Percentiles rank a stretch among this genome's conserved stretches.
These are phyloP conservation scores for Oligia strigilis DNA, from an alignment of 2,888 invertebrate species.

Conservation along the genomic window DNA sequence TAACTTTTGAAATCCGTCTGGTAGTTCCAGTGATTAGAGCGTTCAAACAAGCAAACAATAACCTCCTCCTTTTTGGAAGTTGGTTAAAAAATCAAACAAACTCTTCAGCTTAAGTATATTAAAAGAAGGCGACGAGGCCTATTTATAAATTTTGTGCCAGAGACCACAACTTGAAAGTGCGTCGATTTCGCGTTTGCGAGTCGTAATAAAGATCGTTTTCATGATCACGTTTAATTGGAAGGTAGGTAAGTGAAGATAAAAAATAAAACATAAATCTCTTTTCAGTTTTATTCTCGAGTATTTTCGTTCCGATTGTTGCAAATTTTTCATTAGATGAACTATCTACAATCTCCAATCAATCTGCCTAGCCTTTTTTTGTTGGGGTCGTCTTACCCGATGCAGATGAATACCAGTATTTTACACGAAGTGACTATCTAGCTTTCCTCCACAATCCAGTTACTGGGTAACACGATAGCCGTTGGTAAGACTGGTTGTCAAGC, in stretches of 20 bases:
- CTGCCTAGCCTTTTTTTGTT: not conserved
- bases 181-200: not conserved
- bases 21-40: too few species aligned
- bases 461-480: not conserved
- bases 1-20: too few species aligned
- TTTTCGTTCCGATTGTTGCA: not conserved
- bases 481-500: not conserved
- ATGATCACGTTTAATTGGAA: not conserved
- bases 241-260: not conserved
- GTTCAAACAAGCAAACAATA: too few species aligned
- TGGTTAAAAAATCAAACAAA: too few species aligned
- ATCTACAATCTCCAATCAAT: not conserved
- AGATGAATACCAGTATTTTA: not conserved
- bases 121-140: not conserved
- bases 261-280: not conserved
- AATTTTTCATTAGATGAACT: not conserved
- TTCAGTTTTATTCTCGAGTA: not conserved
- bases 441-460: not conserved
- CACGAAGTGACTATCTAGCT: not conserved
- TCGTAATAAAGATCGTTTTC: conserved; percentile 12
- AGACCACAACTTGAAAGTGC: not conserved
- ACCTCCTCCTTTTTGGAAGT: too few species aligned
- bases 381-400: not conserved
- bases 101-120: not conserved
- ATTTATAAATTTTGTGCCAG: not conserved